Evolutionary conservation across 2,113 vertebrate species (phyloP).

Genomic region (Limnothrissa miodon): DNA sequence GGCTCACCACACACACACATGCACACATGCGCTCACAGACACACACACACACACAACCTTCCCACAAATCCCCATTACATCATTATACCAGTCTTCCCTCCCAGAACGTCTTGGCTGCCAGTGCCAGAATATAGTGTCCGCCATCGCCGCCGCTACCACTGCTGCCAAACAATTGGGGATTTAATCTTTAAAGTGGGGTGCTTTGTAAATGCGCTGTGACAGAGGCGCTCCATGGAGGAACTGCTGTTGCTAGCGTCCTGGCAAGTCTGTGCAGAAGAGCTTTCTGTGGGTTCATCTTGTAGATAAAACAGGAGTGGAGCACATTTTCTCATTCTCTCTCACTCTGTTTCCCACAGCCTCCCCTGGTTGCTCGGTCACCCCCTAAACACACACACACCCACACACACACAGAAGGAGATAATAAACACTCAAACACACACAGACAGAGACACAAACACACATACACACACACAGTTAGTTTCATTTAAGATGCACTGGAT

Average conservation of each 20-base stretch:
- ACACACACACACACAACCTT: not conserved
- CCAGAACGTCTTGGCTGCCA: not conserved
- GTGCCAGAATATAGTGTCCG: not conserved
- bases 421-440: too few species aligned
- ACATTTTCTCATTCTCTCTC: conserved; percentile 12
- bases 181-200: not conserved
- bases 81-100: not conserved
- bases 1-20: conserved; percentile 5
- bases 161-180: not conserved
- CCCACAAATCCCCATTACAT: not conserved
- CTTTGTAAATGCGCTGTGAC: not conserved
- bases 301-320: not conserved
- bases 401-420: not conserved
- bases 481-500: conserved; percentile 14
- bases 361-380: not conserved
- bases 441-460: not conserved
- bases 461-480: not conserved
- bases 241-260: not conserved
- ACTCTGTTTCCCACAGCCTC: not conserved
- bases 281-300: not conserved
- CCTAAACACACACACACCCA: not conserved
- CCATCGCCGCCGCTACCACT: not conserved
- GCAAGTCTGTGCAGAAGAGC: not conserved
- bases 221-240: not conserved
- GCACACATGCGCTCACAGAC: conserved; percentile 19